phyloP scores from a whole-genome alignment of 2,113 vertebrate genomes.

The Hystrix cristata region DNA sequence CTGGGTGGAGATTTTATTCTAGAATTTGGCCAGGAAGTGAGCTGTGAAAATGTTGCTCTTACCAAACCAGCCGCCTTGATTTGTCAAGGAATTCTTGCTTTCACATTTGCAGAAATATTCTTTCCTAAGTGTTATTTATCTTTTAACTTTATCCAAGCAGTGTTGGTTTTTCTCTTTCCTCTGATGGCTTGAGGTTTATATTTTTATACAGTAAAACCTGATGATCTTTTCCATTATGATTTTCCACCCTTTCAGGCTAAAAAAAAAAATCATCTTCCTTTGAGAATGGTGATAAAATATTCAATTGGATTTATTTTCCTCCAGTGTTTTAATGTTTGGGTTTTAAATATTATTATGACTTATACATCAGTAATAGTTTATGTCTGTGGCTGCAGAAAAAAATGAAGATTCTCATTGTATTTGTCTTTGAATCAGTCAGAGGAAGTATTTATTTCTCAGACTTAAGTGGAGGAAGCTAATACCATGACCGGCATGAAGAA shows the following conservation, averaged over 20 bases:
- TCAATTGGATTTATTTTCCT: conserved; percentile 24
- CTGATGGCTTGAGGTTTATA: neutral
- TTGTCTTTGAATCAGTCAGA: neutral
- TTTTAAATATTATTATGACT: neutral
- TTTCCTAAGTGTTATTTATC: neutral
- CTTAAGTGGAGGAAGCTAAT: neutral
- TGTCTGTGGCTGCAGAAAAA: neutral
- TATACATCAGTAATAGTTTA: neutral
- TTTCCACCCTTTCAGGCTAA: neutral
- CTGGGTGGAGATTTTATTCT: neutral
- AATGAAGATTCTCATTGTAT: neutral
- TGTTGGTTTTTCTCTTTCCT: neutral
- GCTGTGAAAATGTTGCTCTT: neutral
- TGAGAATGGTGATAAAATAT: neutral
- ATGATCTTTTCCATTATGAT: neutral
- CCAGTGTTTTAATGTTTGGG: neutral
- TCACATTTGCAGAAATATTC: neutral
- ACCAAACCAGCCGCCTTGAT: neutral
- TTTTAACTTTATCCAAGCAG: neutral
- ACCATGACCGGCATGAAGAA: neutral
- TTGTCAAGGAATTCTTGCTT: neutral
- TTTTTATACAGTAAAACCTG: neutral
- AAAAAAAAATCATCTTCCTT: neutral
- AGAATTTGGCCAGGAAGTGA: neutral
- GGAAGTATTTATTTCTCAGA: neutral